A percentile compares a stretch with the other conserved stretches of the same genome.
Evolutionary conservation across 2,113 vertebrate genomes (phyloP).

Genomic region (Dicerorhinus sumatrensis): DNA sequence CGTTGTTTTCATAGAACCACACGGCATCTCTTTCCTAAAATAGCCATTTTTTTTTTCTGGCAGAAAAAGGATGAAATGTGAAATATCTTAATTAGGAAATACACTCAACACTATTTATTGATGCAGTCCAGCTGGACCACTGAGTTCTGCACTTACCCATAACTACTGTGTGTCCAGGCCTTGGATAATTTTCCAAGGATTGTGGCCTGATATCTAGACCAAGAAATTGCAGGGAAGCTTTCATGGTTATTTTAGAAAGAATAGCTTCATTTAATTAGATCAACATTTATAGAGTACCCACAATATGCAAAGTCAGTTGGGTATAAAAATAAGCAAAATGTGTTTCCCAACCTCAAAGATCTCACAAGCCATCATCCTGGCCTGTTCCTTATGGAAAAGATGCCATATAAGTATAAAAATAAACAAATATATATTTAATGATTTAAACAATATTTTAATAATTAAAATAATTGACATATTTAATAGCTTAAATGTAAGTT

Average conservation of each 20-base stretch:
- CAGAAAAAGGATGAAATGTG: neutral
- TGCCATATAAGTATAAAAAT: neutral
- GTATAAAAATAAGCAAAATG: constrained; percentile 1
- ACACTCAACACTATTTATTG: neutral
- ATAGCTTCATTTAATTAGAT: neutral
- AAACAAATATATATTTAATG: neutral
- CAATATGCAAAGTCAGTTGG: neutral
- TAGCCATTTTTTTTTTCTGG: neutral
- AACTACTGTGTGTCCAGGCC: neutral
- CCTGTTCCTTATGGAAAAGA: neutral
- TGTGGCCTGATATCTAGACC: neutral
- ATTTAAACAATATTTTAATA: constrained; percentile 15
- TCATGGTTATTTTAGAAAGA: neutral
- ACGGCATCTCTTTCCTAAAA: neutral
- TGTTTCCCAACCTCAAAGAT: neutral
- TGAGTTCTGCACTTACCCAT: neutral
- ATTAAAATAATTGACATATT: neutral
- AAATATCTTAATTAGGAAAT: neutral
- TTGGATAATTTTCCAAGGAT: neutral
- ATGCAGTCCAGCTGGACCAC: neutral
- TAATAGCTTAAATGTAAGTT: neutral
- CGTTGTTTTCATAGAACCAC: neutral
- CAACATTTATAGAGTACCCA: neutral
- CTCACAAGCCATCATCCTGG: neutral
- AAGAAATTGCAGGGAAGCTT: neutral